Evolutionary conservation across 2,888 invertebrate genomes (phyloP).

Genomic region (Noctua comes): DNA sequence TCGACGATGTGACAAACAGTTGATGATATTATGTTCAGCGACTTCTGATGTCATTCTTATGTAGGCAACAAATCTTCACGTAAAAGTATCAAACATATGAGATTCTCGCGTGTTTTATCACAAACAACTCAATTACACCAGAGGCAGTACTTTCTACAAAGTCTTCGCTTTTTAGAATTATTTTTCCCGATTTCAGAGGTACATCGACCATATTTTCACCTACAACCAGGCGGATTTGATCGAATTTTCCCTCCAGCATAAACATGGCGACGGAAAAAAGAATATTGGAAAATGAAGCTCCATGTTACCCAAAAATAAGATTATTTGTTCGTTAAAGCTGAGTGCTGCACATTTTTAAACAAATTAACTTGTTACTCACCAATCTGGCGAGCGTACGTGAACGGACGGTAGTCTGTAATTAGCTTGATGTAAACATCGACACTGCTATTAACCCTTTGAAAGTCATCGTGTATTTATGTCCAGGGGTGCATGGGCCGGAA

Average conservation of each 20-base stretch:
- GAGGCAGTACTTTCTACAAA: not conserved
- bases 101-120: not conserved
- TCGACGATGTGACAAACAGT: not conserved
- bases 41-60: not conserved
- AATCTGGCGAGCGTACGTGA: slow-evolving; percentile 5
- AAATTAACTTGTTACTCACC: slow-evolving; percentile 27
- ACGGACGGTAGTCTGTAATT: slow-evolving; percentile 20
- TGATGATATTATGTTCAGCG: not conserved
- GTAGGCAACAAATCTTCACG: not conserved
- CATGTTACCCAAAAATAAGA: slow-evolving; percentile 42
- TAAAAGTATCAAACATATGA: not conserved
- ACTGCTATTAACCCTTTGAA: slow-evolving; percentile 60
- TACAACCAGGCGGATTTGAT: slow-evolving; percentile 20
- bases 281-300: slow-evolving; percentile 47
- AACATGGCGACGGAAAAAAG: slow-evolving; percentile 40
- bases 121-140: not conserved
- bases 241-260: slow-evolving; percentile 25
- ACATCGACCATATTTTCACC: slow-evolving; percentile 18
- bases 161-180: not conserved
- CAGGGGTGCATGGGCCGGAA: slow-evolving; percentile 77
- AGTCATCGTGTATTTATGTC: slow-evolving; percentile 80
- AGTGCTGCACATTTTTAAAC: slow-evolving; percentile 41
- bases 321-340: slow-evolving; percentile 44
- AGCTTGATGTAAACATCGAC: slow-evolving; percentile 54
- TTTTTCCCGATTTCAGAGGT: slow-evolving; percentile 12